Evolutionary conservation across 2,113 vertebrate species (phyloP).

Genomic region (Gadus chalcogrammus): DNA sequence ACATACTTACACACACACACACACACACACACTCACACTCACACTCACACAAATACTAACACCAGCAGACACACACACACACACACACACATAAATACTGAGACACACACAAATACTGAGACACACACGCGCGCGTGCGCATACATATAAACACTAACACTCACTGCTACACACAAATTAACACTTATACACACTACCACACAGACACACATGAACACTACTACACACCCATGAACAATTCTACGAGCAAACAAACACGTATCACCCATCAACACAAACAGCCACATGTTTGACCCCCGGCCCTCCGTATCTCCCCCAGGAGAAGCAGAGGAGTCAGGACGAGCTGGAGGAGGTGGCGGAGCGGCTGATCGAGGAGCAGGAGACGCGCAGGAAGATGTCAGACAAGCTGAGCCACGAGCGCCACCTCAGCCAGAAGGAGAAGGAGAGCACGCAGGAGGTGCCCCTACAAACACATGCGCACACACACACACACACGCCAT

Average conservation of each 20-base stretch:
- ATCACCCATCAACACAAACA: neutral
- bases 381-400: slow-evolving; percentile 84
- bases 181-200: neutral
- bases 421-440: slow-evolving; percentile 90
- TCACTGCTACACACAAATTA: too few species aligned
- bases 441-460: slow-evolving; percentile 93
- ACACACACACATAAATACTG: too few species aligned
- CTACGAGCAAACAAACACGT: neutral
- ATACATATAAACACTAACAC: too few species aligned
- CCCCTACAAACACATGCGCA: too few species aligned
- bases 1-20: too few species aligned
- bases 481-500: neutral
- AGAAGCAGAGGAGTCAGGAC: slow-evolving; percentile 89
- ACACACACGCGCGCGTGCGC: too few species aligned
- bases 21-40: neutral
- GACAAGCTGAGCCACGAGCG: slow-evolving; percentile 90
- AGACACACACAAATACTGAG: too few species aligned
- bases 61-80: too few species aligned
- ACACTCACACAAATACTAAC: too few species aligned
- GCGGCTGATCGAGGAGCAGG: slow-evolving; percentile 82
- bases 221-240: neutral
- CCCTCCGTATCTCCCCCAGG: slow-evolving; percentile 67
- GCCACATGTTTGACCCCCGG: neutral
- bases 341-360: slow-evolving; percentile 79
- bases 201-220: neutral